Evolutionary conservation across 2,113 vertebrate genomes (phyloP).

Genomic region (Eupsittula cactorum): DNA sequence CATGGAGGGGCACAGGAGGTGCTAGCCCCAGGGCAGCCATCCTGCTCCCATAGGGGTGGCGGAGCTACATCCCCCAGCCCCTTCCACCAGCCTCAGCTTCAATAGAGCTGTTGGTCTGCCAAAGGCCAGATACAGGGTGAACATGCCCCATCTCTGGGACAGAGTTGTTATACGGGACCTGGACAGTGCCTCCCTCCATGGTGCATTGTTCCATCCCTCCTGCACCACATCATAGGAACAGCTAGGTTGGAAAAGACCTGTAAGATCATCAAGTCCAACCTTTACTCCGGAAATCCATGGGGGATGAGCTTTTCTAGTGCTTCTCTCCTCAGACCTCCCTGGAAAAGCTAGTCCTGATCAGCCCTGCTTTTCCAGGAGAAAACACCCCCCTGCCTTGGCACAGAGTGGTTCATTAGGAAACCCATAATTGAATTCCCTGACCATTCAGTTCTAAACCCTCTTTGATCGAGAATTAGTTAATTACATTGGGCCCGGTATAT

Average conservation of each 20-base stretch:
- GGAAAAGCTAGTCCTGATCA: neutral
- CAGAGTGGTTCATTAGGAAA: slow-evolving; percentile 55
- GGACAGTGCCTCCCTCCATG: accelerated
- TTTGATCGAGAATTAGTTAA: slow-evolving; percentile 74
- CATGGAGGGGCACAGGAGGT: neutral
- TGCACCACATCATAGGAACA: neutral
- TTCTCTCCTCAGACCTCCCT: neutral
- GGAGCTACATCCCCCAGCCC: neutral
- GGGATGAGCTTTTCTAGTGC: neutral
- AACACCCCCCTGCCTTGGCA: slow-evolving; percentile 35
- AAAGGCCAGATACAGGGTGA: neutral
- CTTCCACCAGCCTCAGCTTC: neutral
- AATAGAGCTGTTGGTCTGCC: neutral
- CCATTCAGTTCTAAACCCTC: slow-evolving; percentile 67
- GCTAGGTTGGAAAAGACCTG: neutral
- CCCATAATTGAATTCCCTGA: slow-evolving; percentile 70
- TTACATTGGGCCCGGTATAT: slow-evolving; percentile 52
- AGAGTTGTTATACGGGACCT: neutral
- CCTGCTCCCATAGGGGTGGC: neutral
- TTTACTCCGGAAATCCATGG: neutral
- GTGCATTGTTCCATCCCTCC: accelerated
- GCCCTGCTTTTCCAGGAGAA: neutral
- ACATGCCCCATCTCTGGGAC: accelerated
- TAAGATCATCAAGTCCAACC: neutral
- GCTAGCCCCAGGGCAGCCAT: accelerated